Base-by-base conservation (phyloP, 1,140 invertebrate genomes). In the Papilio machaon region DNA sequence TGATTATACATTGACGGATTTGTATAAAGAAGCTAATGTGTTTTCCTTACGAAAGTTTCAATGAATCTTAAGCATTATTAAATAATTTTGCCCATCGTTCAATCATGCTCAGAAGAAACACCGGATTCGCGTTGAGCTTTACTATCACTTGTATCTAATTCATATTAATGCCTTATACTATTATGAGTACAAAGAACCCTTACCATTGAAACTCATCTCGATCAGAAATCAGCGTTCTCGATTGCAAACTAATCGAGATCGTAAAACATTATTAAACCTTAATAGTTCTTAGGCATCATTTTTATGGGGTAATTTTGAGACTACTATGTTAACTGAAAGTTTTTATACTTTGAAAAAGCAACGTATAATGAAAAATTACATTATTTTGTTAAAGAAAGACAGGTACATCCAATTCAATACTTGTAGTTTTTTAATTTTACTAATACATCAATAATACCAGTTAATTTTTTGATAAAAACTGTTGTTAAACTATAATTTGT, bases 81-180 rank as follows among this genome's bases (percentile, higher is more conserved):
- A 64, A 38, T 2, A 43, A 64, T 64, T 79, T 67, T 60, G 35
- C 13, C 30, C 49, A 60, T 43, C 43, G 77, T 60, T 79, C 77
- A 67, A 79, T 79, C 77, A 79, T 79, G 77, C 60, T 79, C 77
- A 79, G 58, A 47, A 79, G 58, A 79, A 79, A 79, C 77, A 79
- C 77, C 77, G 77, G 77, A 64, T 79, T 46, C 76, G 76, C 77
- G 35, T 58, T 17, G 43, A 79, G 77, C 77, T 79, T 67, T 67
- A 67, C 77, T 79, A 79, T 79, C 77, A 79, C 58, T 79, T 64
- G 58, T 60, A 58, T 43, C 35, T 79, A 79, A 79, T 79, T 79
- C 77, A 38, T 79, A 79, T 79, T 78, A 78, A 78, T 78, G 76
- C 38, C 17, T 78, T 67, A 79, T 67, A 49, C 58, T n/a, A 58